Conservation (phyloP, 2,888 invertebrate genomes). For the Dasysyrphus tricinctus region DNA sequence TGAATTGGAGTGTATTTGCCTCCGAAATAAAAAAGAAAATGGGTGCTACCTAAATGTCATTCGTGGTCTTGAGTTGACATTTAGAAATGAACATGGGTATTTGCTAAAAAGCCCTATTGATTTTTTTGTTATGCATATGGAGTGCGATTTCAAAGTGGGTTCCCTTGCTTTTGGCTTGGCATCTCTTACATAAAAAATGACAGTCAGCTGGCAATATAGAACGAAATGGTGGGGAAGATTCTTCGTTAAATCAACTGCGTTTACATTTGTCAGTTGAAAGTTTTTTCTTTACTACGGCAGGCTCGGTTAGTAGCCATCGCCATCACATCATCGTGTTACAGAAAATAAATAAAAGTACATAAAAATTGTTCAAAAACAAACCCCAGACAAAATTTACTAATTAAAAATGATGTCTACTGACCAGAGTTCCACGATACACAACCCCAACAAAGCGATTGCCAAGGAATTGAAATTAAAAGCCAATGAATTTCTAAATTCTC, state of each 20-base stretch:
- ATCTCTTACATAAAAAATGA: constrained; percentile 1
- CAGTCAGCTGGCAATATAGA: constrained; percentile 54
- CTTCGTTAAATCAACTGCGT: constrained; percentile 52
- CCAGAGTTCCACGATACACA: constrained; percentile 53
- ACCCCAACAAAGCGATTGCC: constrained; percentile 85
- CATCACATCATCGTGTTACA: constrained; percentile 73
- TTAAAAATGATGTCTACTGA: constrained; percentile 74
- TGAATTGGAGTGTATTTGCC: too few species aligned
- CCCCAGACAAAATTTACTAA: constrained; percentile 2
- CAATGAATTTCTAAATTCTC: constrained; percentile 88
- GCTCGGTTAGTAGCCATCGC: constrained; percentile 65
- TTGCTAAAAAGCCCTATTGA: too few species aligned
- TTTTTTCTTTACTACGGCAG: constrained; percentile 49
- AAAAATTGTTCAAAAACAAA: constrained; percentile 43
- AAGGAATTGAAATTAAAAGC: constrained; percentile 88
- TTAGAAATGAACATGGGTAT: too few species aligned
- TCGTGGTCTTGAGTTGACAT: too few species aligned
- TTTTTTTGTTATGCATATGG: too few species aligned
- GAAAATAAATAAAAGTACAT: constrained; percentile 59
- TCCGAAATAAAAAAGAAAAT: too few species aligned
- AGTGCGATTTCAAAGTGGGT: too few species aligned
- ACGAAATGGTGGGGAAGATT: constrained; percentile 5
- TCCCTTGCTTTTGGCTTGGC: not conserved
- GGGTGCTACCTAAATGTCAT: too few species aligned
- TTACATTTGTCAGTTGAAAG: constrained; percentile 39